Conservation (phyloP, 30 jellyfish, hydroid and myxozoan species). For the Cassiopea andromeda region DNA sequence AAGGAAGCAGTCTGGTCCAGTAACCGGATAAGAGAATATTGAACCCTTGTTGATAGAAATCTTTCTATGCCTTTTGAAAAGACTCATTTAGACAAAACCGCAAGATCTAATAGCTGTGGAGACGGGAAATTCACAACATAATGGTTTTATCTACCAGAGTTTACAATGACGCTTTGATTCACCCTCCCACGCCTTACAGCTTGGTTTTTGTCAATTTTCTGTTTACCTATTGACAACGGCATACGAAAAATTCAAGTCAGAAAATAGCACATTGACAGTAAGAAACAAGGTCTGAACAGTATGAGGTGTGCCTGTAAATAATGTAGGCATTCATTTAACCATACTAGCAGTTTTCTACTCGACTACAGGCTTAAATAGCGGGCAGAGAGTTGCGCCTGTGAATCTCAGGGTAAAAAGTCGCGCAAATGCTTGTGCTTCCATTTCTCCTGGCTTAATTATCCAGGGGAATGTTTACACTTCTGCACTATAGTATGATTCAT, state of each 20-base stretch:
- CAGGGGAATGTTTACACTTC: too few relatives aligned
- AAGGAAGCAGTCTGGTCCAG: constrained; percentile 1
- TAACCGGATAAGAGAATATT: not conserved
- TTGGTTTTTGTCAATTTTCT: not conserved
- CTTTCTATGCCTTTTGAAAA: not conserved
- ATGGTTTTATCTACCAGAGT: not conserved
- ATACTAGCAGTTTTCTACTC: too few relatives aligned
- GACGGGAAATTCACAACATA: constrained; percentile 4
- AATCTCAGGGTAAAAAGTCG: too few relatives aligned
- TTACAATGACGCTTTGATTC: not conserved
- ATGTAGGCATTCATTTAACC: not conserved
- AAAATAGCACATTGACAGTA: not conserved
- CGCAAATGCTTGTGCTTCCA: too few relatives aligned
- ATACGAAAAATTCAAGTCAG: not conserved
- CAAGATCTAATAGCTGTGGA: not conserved
- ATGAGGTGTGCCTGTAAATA: not conserved
- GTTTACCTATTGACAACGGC: not conserved
- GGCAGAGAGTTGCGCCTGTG: too few relatives aligned
- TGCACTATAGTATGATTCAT: too few relatives aligned
- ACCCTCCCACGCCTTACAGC: not conserved
- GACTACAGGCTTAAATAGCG: too few relatives aligned
- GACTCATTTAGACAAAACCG: constrained; percentile 2
- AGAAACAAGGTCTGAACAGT: not conserved
- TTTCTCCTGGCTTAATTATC: too few relatives aligned
- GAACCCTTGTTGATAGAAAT: not conserved